These are phyloP conservation scores for Sebastes taczanowskii DNA, from an alignment of 2,797 vertebrate genomes.

Conservation along the genomic window DNA sequence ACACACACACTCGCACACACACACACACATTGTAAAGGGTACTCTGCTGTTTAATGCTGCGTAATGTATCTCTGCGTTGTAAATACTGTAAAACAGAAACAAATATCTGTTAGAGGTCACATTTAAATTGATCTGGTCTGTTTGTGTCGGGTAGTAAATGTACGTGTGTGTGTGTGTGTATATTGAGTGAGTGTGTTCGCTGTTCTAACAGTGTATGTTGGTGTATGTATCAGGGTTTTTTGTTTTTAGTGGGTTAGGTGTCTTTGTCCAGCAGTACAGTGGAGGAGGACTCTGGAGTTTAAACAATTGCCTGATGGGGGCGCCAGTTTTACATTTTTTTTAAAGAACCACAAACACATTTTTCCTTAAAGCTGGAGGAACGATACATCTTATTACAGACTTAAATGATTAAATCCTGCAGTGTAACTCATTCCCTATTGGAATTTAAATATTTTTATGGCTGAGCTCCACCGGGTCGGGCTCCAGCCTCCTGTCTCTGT, in stretches of 20 bases:
- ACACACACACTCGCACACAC: conserved; percentile 4
- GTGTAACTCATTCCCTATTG: not conserved
- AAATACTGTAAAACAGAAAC: conserved; percentile 65
- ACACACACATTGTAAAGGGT: conserved; percentile 13
- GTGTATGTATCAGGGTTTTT: not conserved
- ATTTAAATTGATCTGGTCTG: conserved; percentile 4
- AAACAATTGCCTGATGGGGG: conserved; percentile 26
- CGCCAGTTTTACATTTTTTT: conserved; percentile 10
- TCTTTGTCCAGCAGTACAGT: not conserved
- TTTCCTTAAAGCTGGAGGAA: not conserved
- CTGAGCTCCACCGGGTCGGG: not conserved
- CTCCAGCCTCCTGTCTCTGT: not conserved
- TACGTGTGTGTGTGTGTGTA: conserved; percentile 16
- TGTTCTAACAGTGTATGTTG: conserved; percentile 27
- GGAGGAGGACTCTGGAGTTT: conserved; percentile 1
- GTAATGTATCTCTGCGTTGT: conserved; percentile 46
- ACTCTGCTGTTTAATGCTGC: conserved; percentile 53
- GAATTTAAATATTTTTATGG: not conserved
- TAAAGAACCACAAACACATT: not conserved
- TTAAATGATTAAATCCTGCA: not conserved
- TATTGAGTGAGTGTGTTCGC: conserved; percentile 21
- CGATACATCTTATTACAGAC: not conserved
- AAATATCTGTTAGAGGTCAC: not conserved
- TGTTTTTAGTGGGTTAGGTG: not conserved
- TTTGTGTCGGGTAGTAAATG: conserved; percentile 22